Base-by-base conservation (phyloP, 2,797 vertebrate genomes). In the Phrynocephalus guinanensis region DNA sequence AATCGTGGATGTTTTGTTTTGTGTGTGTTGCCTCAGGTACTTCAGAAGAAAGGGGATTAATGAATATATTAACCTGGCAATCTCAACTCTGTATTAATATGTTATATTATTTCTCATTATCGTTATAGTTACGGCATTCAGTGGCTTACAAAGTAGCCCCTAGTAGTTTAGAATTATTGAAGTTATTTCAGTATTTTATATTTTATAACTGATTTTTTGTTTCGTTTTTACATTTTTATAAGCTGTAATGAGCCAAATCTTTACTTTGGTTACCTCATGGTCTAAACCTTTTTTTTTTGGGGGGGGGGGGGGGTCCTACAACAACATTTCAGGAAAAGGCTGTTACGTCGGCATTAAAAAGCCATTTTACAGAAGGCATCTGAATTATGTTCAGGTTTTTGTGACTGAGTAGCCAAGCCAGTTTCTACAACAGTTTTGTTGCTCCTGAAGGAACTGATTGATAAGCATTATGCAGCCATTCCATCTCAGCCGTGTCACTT, bases 381-480 rank as follows among this genome's bases (percentile, higher is more conserved):
- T 60, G 26, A 77, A 77, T 50, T n/a, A 44, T 38, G n/a, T 26
- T 60, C 22, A 83, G 24, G 11, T 60, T 73, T 60, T 83, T 33
- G 10, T 83, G 50, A 52, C 28, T n/a, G 24, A 16, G 60, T 66
- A 16, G 8, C 48, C n/a, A 28, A 22, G 50, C 38, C 67, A 44
- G 38, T 48, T 77, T 67, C 73, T 50, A n/a, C 84, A 48, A 67
- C 20, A 38, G 28, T 44, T 24, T 67, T 68, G 20, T 60, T 85
- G 5, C 22, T 82, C 52, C 70, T 38, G 26, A 24, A 84, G 52
- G 67, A 68, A 63, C 80, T 94, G 95, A 94, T 91, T 93, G 90
- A 92, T 90, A 91, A 63, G 77, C 8, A 85, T 16, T 3, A 10
- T 80, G 91, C 60, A 85, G 81, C 0, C 0, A 79, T 79, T 48